Conservation (phyloP, 2,797 vertebrate species). For the Poeciliopsis paucimaculata region DNA sequence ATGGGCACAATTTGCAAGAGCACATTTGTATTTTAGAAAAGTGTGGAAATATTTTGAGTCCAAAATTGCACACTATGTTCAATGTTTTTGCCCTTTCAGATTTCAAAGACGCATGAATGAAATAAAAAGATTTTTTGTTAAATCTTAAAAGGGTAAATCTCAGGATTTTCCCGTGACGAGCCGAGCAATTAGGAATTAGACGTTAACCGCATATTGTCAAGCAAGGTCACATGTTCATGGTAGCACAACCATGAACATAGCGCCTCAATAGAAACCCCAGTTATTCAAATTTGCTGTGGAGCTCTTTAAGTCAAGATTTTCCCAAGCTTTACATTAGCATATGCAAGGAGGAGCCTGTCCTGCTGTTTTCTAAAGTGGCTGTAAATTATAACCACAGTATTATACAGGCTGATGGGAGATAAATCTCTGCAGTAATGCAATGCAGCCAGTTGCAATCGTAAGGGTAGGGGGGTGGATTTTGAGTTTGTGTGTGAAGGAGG, state of each 20-base stretch:
- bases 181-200: slow-evolving; percentile 59
- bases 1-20: slow-evolving; percentile 42
- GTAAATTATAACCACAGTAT: slow-evolving; percentile 85
- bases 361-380: slow-evolving; percentile 83
- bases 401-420: slow-evolving; percentile 81
- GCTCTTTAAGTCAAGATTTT: slow-evolving; percentile 74
- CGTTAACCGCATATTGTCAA: slow-evolving; percentile 66
- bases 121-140: background rate
- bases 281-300: slow-evolving; percentile 74
- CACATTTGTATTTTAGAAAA: slow-evolving; percentile 20
- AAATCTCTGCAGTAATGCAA: slow-evolving; percentile 84
- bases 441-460: slow-evolving; percentile 64
- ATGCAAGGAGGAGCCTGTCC: slow-evolving; percentile 75
- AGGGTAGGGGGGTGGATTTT: slow-evolving; percentile 28
- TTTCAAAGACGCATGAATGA: background rate
- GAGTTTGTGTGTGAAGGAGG: slow-evolving; percentile 32
- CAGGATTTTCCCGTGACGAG: slow-evolving; percentile 35
- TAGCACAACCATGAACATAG: slow-evolving; percentile 72
- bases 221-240: slow-evolving; percentile 74
- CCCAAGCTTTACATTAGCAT: slow-evolving; percentile 78
- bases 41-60: slow-evolving; percentile 11
- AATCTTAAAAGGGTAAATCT: slow-evolving; percentile 24
- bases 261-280: slow-evolving; percentile 70
- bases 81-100: background rate
- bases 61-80: background rate